phyloP scores from a whole-genome alignment of 37 sponge, comb jelly and placozoan species.

The Geodia barretti region DNA sequence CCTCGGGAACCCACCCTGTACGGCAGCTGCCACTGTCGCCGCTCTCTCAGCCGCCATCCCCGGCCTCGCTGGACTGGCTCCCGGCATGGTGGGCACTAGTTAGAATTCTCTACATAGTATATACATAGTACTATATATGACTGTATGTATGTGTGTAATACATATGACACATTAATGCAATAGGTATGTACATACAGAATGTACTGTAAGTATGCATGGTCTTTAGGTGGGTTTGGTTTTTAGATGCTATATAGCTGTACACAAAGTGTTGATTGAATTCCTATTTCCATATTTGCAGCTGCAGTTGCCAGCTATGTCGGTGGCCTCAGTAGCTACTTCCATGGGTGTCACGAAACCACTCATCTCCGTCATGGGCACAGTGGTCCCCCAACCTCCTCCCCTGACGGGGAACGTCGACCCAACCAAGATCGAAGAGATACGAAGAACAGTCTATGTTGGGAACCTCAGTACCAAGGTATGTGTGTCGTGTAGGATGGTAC shows the following conservation, averaged over 20 bases:
- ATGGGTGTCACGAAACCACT: constrained; percentile 15
- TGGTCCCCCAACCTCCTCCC: constrained; percentile 74
- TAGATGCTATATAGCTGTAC: not conserved
- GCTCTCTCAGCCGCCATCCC: constrained; percentile 1
- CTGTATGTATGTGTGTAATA: too few relatives aligned
- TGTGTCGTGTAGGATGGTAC: too few relatives aligned
- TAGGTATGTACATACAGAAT: too few relatives aligned
- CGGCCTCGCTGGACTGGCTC: not conserved
- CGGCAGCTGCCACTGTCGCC: constrained; percentile 8
- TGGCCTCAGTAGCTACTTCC: not conserved
- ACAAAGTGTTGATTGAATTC: not conserved
- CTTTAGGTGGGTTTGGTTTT: not conserved
- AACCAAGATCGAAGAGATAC: constrained; percentile 89
- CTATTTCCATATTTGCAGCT: not conserved
- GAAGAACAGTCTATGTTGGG: constrained; percentile 92
- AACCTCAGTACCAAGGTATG: constrained; percentile 77
- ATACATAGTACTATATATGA: too few relatives aligned
- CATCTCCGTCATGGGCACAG: constrained; percentile 61
- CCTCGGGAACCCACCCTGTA: constrained; percentile 13
- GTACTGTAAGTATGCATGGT: too few relatives aligned
- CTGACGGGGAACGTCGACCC: constrained; percentile 87
- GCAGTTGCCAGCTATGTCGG: not conserved
- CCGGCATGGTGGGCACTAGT: not conserved
- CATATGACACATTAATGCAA: too few relatives aligned
- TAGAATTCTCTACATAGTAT: too few relatives aligned